Evolutionary conservation across 2,797 vertebrate species (phyloP).

Genomic region (Cyprinella venusta): DNA sequence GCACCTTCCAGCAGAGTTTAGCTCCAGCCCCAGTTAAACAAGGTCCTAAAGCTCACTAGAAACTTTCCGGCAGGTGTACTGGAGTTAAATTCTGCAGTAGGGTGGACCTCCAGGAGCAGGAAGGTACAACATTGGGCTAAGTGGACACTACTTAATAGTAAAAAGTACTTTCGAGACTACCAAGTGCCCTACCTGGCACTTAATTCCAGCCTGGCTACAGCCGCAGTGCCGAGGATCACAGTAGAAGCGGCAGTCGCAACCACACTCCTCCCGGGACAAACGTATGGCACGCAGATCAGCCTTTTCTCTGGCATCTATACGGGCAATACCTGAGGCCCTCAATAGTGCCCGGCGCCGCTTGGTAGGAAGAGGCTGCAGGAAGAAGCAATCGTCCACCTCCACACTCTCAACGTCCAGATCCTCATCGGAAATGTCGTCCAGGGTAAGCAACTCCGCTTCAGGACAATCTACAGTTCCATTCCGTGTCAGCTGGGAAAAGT

Average conservation of each 20-base stretch:
- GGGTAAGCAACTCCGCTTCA: slow-evolving; percentile 88
- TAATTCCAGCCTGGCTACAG: slow-evolving; percentile 95
- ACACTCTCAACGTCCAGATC: slow-evolving; percentile 91
- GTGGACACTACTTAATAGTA: not conserved
- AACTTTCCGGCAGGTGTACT: not conserved
- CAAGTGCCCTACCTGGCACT: slow-evolving; percentile 87
- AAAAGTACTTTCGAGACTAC: slow-evolving; percentile 1
- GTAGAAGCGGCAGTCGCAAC: slow-evolving; percentile 93
- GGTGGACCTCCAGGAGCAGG: not conserved
- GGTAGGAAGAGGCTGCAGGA: slow-evolving; percentile 92
- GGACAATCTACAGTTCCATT: slow-evolving; percentile 92
- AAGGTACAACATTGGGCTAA: not conserved
- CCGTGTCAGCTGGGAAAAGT: slow-evolving; percentile 84
- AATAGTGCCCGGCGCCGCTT: slow-evolving; percentile 90
- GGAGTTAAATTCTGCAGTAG: not conserved
- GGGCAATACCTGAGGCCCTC: slow-evolving; percentile 89
- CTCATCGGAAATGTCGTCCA: slow-evolving; percentile 93
- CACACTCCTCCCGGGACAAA: slow-evolving; percentile 92
- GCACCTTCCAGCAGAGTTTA: not conserved
- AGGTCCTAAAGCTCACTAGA: not conserved
- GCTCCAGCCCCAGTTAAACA: not conserved
- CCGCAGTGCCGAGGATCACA: slow-evolving; percentile 94
- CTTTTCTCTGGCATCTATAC: slow-evolving; percentile 94
- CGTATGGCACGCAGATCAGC: slow-evolving; percentile 92
- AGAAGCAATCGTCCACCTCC: slow-evolving; percentile 95